Percentiles rank a stretch among this genome's conserved stretches.
phyloP scores from a whole-genome alignment of 2,113 vertebrate genomes.

The Elachura formosa region DNA sequence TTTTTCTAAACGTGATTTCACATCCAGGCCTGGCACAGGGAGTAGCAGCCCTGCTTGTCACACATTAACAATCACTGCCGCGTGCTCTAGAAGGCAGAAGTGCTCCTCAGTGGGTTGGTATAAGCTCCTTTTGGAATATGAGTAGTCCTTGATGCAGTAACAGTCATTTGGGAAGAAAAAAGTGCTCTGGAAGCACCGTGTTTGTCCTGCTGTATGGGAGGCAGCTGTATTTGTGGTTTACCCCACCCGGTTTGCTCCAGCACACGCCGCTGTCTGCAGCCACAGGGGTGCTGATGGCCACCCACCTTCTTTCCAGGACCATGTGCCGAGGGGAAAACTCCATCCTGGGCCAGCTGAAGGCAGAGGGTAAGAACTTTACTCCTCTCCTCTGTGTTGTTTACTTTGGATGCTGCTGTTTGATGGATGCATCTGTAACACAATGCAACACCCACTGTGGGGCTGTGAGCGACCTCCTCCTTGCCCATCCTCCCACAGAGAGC shows the following conservation, averaged over 20 bases:
- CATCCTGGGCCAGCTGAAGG: constrained; percentile 86
- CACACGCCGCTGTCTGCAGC: background rate
- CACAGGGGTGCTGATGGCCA: background rate
- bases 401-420: background rate
- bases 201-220: background rate
- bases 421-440: background rate
- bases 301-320: constrained; percentile 77
- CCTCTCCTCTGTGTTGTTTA: background rate
- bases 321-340: constrained; percentile 93
- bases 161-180: background rate
- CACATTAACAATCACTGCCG: rapidly evolving
- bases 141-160: background rate
- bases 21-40: background rate
- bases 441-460: background rate
- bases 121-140: background rate
- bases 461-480: background rate
- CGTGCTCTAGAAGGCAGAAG: background rate
- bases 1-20: background rate
- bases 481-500: rapidly evolving
- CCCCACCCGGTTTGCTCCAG: background rate
- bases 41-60: background rate
- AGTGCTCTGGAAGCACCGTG: background rate
- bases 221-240: background rate
- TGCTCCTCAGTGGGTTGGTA: background rate
- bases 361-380: constrained; percentile 80